Base-by-base conservation (phyloP, 2,888 invertebrate genomes). In the Dynastes grantii region DNA sequence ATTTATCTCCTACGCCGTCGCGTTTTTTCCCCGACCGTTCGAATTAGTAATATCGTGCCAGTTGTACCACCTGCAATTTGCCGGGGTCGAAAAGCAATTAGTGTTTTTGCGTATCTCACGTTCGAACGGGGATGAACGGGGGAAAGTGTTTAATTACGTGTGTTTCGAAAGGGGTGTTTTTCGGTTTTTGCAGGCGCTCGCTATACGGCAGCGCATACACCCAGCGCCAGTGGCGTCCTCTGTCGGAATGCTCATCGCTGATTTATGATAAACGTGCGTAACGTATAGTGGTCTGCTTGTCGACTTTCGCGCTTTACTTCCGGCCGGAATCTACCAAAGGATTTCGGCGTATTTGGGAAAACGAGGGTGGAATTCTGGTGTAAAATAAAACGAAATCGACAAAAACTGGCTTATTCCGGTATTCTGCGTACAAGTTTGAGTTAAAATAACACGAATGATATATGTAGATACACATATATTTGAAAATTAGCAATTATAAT, bases 41-140 rank as follows among this genome's bases (percentile, higher is more conserved):
- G 81, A 84, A 84, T 84, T 84, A 83, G 83, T 84, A 84, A 84
- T 83, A 83, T 83, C 84, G 83, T 82, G 83, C 61, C 87, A 87
- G 87, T 86, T 86, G 88, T 87, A 87, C 87, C 88, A 88, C 88
- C 88, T 88, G 88, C 88, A 88, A 88, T 88, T 88, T 88, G 88
- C 87, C 84, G 82, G 84, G 85, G 88, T 86, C 87, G 87, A 85
- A 87, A 88, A 87, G 88, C 88, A 88, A 88, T 88, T 88, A 88
- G 88, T 86, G 88, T 88, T 88, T 88, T 88, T 88, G 87, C 87
- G 86, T 85, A 86, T 86, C 87, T 87, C 88, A 88, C 88, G 87
- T 87, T 87, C 85, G 73, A 58, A 45, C 22, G 45, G 82, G 83
- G 84, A 85, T 79, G 81, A 84, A 86, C 85, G 58, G 73, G 73